A percentile compares a stretch with the other conserved stretches of the same genome.
Conservation (phyloP, 1,140 invertebrate species). For the Papilio machaon region DNA sequence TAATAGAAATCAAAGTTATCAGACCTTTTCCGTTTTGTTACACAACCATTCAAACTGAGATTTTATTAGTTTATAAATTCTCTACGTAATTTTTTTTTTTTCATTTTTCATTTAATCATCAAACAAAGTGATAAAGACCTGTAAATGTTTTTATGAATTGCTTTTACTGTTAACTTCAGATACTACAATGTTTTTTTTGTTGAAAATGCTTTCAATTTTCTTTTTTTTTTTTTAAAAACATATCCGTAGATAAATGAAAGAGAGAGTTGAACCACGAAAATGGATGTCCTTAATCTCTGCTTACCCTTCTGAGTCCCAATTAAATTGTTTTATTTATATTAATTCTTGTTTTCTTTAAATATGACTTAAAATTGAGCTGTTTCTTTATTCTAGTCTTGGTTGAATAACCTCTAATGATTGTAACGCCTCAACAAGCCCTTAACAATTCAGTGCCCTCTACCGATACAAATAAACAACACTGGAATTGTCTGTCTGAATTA, state of each 20-base stretch:
- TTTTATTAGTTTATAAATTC: background rate
- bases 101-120: too few relatives aligned
- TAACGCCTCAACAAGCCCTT: background rate
- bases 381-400: background rate
- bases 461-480: conserved; percentile 14
- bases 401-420: background rate
- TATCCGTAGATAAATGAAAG: too few relatives aligned
- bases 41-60: conserved; percentile 12
- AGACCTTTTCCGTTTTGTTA: background rate
- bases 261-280: too few relatives aligned
- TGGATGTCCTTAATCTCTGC: too few relatives aligned
- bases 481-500: conserved; percentile 20
- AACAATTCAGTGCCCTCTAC: conserved; percentile 24
- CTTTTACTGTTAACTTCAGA: too few relatives aligned
- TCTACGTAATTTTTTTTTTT: too few relatives aligned
- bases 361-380: background rate
- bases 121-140: background rate
- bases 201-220: background rate
- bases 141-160: background rate
- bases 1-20: conserved; percentile 14
- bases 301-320: too few relatives aligned
- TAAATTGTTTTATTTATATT: too few relatives aligned
- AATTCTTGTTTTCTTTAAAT: background rate
- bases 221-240: too few relatives aligned
- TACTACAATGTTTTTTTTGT: too few relatives aligned